phyloP scores from a whole-genome alignment of 2,797 vertebrate species.

The Cheirogaleus major region DNA sequence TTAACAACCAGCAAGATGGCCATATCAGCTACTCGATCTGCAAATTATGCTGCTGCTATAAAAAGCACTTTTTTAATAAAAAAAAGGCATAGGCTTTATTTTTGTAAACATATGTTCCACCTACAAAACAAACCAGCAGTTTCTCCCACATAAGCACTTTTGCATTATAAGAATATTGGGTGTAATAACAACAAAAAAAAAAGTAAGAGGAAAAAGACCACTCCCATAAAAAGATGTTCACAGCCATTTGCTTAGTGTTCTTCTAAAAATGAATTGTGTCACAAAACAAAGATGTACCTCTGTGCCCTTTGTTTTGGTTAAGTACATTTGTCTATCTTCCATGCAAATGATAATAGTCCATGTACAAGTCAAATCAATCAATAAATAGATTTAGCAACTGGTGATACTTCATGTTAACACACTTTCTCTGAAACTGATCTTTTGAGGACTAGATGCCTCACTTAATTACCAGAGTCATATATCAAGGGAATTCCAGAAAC shows the following conservation, averaged over 20 bases:
- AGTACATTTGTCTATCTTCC: conserved; percentile 66
- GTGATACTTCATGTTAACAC: conserved; percentile 75
- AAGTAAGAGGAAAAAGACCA: neutral
- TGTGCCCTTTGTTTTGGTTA: conserved; percentile 70
- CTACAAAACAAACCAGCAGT: conserved; percentile 62
- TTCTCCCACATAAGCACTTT: conserved; percentile 64
- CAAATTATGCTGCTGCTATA: conserved; percentile 80
- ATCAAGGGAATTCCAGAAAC: conserved; percentile 62
- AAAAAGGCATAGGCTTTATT: conserved; percentile 79
- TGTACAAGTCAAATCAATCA: conserved; percentile 78
- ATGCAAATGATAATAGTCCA: conserved; percentile 73
- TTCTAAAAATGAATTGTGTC: conserved; percentile 73
- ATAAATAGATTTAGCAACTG: conserved; percentile 74
- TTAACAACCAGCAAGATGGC: conserved; percentile 83
- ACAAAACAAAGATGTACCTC: conserved; percentile 70
- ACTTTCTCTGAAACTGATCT: conserved; percentile 64
- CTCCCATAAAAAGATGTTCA: neutral
- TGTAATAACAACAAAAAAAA: neutral
- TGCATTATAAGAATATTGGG: neutral
- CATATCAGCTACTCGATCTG: conserved; percentile 81
- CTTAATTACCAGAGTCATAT: conserved; percentile 78
- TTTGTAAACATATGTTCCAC: conserved; percentile 74
- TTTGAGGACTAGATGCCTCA: conserved; percentile 74
- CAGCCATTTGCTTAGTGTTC: conserved; percentile 56
- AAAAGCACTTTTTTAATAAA: conserved; percentile 79